phyloP scores from a whole-genome alignment of 1,140 invertebrate species.

The Drosophila cardini region DNA sequence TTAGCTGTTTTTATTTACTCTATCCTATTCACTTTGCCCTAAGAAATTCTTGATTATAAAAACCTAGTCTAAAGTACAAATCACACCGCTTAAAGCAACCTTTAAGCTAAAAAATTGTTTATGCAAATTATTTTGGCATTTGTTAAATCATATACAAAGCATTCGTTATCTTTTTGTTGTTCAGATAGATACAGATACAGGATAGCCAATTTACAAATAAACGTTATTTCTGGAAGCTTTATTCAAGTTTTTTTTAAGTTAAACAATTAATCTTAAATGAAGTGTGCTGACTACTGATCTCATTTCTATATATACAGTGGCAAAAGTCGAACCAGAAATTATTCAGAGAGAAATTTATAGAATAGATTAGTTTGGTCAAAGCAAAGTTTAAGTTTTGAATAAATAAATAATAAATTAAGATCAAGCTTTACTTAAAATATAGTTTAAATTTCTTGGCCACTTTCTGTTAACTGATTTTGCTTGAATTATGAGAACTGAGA shows the following conservation, averaged over 20 bases:
- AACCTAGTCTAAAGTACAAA: not conserved
- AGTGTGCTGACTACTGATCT: constrained; percentile 20
- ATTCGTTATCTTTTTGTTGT: constrained; percentile 20
- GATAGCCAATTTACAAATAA: constrained; percentile 12
- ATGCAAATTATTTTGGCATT: constrained; percentile 51
- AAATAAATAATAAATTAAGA: too few relatives aligned
- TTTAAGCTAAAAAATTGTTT: constrained; percentile 52
- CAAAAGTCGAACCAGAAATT: not conserved
- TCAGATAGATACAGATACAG: constrained; percentile 25
- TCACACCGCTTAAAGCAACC: constrained; percentile 7
- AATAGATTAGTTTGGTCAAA: not conserved
- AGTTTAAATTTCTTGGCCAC: too few relatives aligned
- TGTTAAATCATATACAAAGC: constrained; percentile 5
- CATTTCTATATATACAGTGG: constrained; percentile 17
- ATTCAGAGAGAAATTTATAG: not conserved
- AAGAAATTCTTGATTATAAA: too few relatives aligned
- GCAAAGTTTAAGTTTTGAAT: not conserved
- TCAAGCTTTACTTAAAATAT: too few relatives aligned
- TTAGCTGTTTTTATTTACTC: too few relatives aligned
- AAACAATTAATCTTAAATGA: constrained; percentile 11
- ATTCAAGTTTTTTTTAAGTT: not conserved
- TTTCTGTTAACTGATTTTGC: too few relatives aligned
- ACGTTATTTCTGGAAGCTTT: not conserved
- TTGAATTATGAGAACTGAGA: too few relatives aligned
- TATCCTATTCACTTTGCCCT: too few relatives aligned